These are phyloP conservation scores for Corythoichthys intestinalis DNA, from an alignment of 2,113 vertebrate genomes.

Conservation along the genomic window DNA sequence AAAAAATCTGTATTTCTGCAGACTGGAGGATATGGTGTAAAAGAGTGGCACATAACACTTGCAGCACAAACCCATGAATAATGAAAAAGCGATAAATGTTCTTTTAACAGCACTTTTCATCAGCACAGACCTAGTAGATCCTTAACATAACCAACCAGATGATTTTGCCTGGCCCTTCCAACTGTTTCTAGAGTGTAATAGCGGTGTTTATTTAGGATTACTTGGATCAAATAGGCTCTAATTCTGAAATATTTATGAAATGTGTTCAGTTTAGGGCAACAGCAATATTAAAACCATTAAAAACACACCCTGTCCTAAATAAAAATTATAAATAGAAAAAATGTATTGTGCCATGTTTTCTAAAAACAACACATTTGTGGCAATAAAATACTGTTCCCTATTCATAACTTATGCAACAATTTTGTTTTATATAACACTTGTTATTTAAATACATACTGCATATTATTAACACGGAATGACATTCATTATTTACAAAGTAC, in stretches of 20 bases:
- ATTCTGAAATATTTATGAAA: too few species aligned
- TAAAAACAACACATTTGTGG: slow-evolving; percentile 47
- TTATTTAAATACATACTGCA: slow-evolving; percentile 70
- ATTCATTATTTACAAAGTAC: slow-evolving; percentile 72
- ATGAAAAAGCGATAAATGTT: slow-evolving; percentile 10
- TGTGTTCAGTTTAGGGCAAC: too few species aligned
- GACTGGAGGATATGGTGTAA: slow-evolving; percentile 20
- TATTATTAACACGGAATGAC: slow-evolving; percentile 63
- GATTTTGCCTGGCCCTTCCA: neutral
- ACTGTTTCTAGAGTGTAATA: too few species aligned
- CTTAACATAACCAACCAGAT: neutral
- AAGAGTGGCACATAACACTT: slow-evolving; percentile 11
- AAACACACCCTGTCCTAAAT: slow-evolving; percentile 37
- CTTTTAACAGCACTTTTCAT: slow-evolving; percentile 7
- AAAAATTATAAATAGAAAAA: slow-evolving; percentile 54
- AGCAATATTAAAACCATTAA: slow-evolving; percentile 17
- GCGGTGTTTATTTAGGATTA: too few species aligned
- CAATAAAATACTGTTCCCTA: slow-evolving; percentile 37
- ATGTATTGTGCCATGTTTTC: slow-evolving; percentile 66
- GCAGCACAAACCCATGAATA: slow-evolving; percentile 20
- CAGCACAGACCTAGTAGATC: slow-evolving; percentile 1
- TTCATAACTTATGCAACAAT: slow-evolving; percentile 52
- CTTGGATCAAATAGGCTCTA: too few species aligned
- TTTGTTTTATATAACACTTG: slow-evolving; percentile 63
- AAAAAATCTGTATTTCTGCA: slow-evolving; percentile 71